Evolutionary conservation across 2,113 vertebrate species (phyloP), one percentile per base, ranked within the genome.

Genomic region (Cottus gobio): DNA sequence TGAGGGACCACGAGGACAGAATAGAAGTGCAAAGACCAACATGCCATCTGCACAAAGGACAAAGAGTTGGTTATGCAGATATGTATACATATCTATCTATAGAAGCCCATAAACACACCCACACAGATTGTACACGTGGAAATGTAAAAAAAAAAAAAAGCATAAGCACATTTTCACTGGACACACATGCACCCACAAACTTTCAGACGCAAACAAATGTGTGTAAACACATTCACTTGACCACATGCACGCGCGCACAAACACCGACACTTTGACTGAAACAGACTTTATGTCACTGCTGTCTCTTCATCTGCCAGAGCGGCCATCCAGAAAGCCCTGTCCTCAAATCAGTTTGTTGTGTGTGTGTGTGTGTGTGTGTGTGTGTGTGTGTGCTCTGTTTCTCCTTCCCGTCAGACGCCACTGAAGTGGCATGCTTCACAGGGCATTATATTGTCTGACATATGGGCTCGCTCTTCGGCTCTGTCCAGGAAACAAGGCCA

Each of bases 401-500:
- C 22, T 67, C 44, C 15, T 84, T 71, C 73, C 74, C 60, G 75
- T 90, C 88, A 87, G 79, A 87, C 74, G 90, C 81, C 85, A 82
- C 89, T 89, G 73, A 82, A 89, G 85, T 75, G 81, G 63, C 78
- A 91, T 83, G 92, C 91, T 90, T 93, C 91, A 90, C 65, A 84
- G 90, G 90, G 81, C 91, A 82, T 90, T 87, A 79, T 80, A 84
- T 92, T 91, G 90, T 91, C 87, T 86, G 88, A 91, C 92, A 94
- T 93, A 94, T 94, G 93, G 94, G 87, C 87, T 84, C 78, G 71
- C 84, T 89, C 63, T 83, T 89, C 78, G 65, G 75, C 89, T 87
- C 90, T 77, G 90, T 92, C 89, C 92, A 92, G 87, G 90, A 94
- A 94, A 90, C 77, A 85, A 79, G 88, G 90, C 91, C 91, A 92